phyloP scores from a whole-genome alignment of 2,888 invertebrate genomes.

The Thereva unica region DNA sequence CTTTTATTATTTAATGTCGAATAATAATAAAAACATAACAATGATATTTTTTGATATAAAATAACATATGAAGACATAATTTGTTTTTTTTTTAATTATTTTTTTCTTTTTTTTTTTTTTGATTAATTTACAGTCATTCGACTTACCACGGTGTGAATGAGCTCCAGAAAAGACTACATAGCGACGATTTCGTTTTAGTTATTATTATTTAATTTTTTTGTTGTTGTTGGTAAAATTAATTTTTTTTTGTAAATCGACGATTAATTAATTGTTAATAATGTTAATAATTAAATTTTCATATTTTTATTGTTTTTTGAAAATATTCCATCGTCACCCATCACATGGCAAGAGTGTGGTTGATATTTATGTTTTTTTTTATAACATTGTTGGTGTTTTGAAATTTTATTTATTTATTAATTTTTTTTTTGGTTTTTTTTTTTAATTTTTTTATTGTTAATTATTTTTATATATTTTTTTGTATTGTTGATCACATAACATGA shows the following conservation, averaged over 20 bases:
- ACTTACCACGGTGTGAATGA: conserved; percentile 99
- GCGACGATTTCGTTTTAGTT: conserved; percentile 46
- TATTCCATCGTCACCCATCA: conserved; percentile 30
- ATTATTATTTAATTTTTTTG: conserved; percentile 42
- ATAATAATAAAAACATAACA: conserved; percentile 14
- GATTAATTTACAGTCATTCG: conserved; percentile 62
- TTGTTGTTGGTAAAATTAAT: conserved; percentile 35
- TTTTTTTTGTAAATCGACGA: conserved; percentile 36
- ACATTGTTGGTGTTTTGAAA: not conserved
- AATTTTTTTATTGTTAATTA: conserved; percentile 40
- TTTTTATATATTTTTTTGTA: conserved; percentile 43
- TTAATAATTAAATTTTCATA: conserved; percentile 37
- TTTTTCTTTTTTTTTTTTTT: conserved; percentile 44
- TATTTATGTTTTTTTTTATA: conserved; percentile 39
- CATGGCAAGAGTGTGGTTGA: conserved; percentile 18
- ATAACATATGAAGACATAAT: conserved; percentile 33
- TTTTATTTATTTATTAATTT: conserved; percentile 35
- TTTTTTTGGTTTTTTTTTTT: conserved; percentile 41
- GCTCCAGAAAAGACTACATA: conserved; percentile 95
- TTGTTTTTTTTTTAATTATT: conserved; percentile 38
- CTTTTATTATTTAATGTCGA: conserved; percentile 1
- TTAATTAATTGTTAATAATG: conserved; percentile 1
- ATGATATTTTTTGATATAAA: conserved; percentile 20
- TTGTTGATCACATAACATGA: conserved; percentile 55
- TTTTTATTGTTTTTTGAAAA: conserved; percentile 42